phyloP scores from a whole-genome alignment of 2,113 vertebrate species.

The Elanus axillaris region DNA sequence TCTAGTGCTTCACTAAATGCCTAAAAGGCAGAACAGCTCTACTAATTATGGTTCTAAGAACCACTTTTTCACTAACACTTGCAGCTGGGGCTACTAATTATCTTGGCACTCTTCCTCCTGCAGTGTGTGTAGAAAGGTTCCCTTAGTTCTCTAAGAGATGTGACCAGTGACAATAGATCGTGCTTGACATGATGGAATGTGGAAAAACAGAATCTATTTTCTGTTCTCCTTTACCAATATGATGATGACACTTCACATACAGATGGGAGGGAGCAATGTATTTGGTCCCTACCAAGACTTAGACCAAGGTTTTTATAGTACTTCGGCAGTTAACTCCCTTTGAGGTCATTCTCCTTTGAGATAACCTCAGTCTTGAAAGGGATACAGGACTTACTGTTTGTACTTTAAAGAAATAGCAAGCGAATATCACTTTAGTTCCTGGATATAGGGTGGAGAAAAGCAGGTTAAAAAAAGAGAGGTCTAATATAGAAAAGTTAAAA shows the following conservation, averaged over 20 bases:
- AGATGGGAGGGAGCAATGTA: neutral
- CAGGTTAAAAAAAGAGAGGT: neutral
- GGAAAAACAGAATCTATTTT: neutral
- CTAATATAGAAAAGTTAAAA: neutral
- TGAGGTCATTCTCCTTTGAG: neutral
- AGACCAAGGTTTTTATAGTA: neutral
- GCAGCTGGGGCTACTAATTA: neutral
- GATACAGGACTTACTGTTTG: neutral
- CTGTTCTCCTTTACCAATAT: neutral
- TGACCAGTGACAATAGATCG: neutral
- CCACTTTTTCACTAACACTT: neutral
- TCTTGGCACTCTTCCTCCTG: neutral
- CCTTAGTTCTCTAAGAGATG: neutral
- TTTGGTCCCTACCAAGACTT: neutral
- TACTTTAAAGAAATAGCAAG: neutral
- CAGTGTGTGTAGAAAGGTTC: neutral
- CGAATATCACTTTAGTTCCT: neutral
- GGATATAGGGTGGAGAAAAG: neutral
- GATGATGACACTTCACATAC: neutral
- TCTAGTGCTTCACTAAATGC: neutral
- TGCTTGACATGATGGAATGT: neutral
- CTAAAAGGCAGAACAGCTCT: neutral
- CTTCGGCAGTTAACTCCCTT: neutral
- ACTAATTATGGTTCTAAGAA: neutral
- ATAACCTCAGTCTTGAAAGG: neutral